phyloP scores from a whole-genome alignment of 2,113 vertebrate species.

The Boulengeromyrus knoepffleri region DNA sequence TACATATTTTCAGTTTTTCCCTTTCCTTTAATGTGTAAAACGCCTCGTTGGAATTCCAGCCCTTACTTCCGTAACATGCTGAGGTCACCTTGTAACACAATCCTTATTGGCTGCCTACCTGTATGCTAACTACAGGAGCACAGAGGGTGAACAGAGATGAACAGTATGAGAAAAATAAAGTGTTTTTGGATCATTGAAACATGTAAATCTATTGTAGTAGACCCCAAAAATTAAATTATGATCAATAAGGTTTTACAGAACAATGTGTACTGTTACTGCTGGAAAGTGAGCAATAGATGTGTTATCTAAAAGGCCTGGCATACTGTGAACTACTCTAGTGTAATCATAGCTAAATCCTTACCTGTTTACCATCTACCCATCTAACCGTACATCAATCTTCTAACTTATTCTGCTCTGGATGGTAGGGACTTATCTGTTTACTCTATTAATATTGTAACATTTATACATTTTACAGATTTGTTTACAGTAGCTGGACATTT shows the following conservation, averaged over 20 bases:
- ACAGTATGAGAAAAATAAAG: background rate
- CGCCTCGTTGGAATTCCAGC: background rate
- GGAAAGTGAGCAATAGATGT: background rate
- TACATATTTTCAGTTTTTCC: background rate
- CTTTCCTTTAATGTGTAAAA: background rate
- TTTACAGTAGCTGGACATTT: background rate
- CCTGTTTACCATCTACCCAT: background rate
- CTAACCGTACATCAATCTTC: background rate
- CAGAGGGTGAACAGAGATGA: background rate
- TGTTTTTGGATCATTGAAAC: background rate
- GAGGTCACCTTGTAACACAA: background rate
- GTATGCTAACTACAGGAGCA: background rate
- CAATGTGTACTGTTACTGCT: background rate
- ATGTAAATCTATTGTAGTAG: background rate
- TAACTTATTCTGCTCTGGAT: background rate
- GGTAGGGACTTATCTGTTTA: background rate
- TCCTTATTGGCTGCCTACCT: background rate
- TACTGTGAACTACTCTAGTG: background rate
- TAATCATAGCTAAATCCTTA: background rate
- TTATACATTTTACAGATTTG: background rate
- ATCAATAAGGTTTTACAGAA: background rate
- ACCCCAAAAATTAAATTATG: background rate
- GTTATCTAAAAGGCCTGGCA: background rate
- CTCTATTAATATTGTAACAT: background rate
- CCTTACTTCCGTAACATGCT: background rate